Base-by-base conservation (phyloP, 1,140 invertebrate genomes). In the Glossosoma conforme region DNA sequence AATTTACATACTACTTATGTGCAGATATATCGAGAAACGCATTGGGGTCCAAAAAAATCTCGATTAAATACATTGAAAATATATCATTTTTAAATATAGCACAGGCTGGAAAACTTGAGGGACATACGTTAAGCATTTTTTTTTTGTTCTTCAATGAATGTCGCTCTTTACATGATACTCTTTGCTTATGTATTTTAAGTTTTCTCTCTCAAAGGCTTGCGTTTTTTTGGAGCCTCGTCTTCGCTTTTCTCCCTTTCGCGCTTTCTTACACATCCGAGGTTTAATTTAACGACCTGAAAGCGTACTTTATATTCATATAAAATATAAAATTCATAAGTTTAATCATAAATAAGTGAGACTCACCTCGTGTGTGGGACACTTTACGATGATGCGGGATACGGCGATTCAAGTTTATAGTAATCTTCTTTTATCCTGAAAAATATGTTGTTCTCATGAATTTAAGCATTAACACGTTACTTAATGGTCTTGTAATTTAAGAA, bases 11-110 rank as follows among this genome's bases (percentile, higher is more conserved):
- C 11, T 13, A 49, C 47, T 49, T 42, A 41, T 42, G 42, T 33
- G 42, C 38, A 49, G 17, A 48, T 21, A 40, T 14, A 9, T 48
- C 13, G 36, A n/a, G 35, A 18, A 40, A 40, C 45, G 36, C 45
- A 32, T 19, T 19, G 19, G 25, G 11, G 18, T 32, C 28, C 28
- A 51, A 46, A 45, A 44, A 45, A 38, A 20, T 21, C 48, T 46
- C 42, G 54, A 56, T 56, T 56, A 48, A 56, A 56, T 56, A 46
- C 43, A 46, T 46, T 41, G 44, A 50, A 42, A 56, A 56, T 51
- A 28, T n/a, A n/a, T n/a, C n/a, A n/a, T n/a, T n/a, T n/a, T n/a
- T n/a, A n/a, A n/a, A n/a, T n/a, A n/a, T n/a, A n/a, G n/a, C n/a
- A n/a, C n/a, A n/a, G n/a, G n/a, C n/a, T n/a, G n/a, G n/a, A n/a